Evolutionary conservation across 2,113 vertebrate species (phyloP), one percentile per base, ranked within the genome.

Genomic region (Chloroceryle aenea): DNA sequence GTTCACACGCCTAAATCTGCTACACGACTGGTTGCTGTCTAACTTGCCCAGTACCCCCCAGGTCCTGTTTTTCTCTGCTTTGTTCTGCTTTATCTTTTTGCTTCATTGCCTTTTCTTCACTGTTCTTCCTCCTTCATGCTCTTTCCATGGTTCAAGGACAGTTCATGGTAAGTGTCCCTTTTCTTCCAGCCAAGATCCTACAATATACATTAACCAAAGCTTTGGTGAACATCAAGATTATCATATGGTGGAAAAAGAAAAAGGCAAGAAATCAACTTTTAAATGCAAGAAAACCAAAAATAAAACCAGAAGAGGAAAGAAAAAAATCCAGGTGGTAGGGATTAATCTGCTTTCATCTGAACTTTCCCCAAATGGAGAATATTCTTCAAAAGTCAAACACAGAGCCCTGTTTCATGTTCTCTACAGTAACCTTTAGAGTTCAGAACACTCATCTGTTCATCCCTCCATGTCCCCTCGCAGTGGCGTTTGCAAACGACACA

Each of bases 341-440:
- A 91, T 62, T 69, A 42, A 89, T 20, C 47, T 67, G 26, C 45
- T 92, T 85, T 77, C 53, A 85, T 40, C 48, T 68, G 43, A 83
- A 78, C 26, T 63, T 61, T 29, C 26, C 40, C 38, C 52, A 91
- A 8, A 79, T 21, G 19, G 40, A 67, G 50, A 94, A n/a, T 3
- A 74, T 29, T 29, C n/a, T 87, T 45, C 85, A 87, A 30, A 83
- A 95, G 45, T 13, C 42, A 59, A 95, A 61, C 40, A 32, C 9
- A 18, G 79, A 62, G 26, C 55, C 45, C 17, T 36, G 5, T 53
- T 89, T 76, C 38, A 56, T 14, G 14, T 59, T 89, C 78, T 81
- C 71, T 58, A 4, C 52, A 74, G 34, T 67, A 94, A 95, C 94
- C 77, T 93, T 92, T 84, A 16, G 63, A 95, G 85, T 42, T 58